These are phyloP conservation scores for Helobdella robusta DNA, from an alignment of 2,888 invertebrate species.

Conservation along the genomic window DNA sequence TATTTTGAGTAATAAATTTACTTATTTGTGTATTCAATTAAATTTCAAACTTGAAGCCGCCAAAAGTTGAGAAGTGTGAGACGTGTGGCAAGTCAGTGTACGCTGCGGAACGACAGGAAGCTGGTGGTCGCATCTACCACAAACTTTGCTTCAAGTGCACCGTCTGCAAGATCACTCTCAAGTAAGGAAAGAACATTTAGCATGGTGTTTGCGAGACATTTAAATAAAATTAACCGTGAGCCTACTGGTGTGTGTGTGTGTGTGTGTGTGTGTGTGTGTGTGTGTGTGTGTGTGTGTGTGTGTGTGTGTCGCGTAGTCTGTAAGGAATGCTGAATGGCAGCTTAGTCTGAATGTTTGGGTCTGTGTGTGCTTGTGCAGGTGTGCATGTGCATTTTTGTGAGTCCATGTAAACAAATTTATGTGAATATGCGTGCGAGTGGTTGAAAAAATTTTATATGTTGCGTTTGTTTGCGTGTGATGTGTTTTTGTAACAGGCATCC, in stretches of 20 bases:
- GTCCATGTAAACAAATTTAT: too few species aligned
- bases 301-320: slow-evolving; percentile 2
- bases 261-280: slow-evolving; percentile 18
- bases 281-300: slow-evolving; percentile 8
- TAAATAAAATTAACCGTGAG: neutral
- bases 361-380: too few species aligned
- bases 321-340: neutral
- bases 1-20: too few species aligned
- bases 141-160: slow-evolving; percentile 36
- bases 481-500: too few species aligned
- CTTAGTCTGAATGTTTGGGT: too few species aligned
- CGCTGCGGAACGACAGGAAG: slow-evolving; percentile 46
- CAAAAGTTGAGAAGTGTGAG: slow-evolving; percentile 42
- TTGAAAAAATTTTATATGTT: too few species aligned
- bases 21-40: too few species aligned
- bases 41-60: too few species aligned
- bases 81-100: slow-evolving; percentile 47
- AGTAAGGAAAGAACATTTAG: too few species aligned
- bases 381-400: too few species aligned
- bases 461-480: too few species aligned
- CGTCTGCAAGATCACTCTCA: slow-evolving; percentile 22
- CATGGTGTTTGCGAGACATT: neutral
- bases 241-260: slow-evolving; percentile 6
- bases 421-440: too few species aligned
- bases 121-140: slow-evolving; percentile 44